These are phyloP conservation scores for Takifugu rubripes DNA, from an alignment of 2,797 vertebrate genomes.

Conservation along the genomic window DNA sequence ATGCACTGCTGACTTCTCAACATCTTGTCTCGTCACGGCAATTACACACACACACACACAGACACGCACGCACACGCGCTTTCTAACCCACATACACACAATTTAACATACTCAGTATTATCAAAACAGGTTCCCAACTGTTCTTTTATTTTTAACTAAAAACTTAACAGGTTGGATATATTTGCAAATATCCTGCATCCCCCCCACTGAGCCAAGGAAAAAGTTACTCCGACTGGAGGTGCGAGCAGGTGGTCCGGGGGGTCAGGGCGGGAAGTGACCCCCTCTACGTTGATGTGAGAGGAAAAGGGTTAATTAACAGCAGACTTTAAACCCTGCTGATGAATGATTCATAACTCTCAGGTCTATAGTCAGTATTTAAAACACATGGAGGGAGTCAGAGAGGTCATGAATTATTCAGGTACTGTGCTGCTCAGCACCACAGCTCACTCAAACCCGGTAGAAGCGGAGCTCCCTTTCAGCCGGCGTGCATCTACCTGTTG, in stretches of 20 bases:
- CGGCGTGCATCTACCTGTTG: slow-evolving; percentile 16
- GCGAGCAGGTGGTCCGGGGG: slow-evolving; percentile 59
- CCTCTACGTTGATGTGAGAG: slow-evolving; percentile 45
- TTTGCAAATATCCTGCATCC: slow-evolving; percentile 14
- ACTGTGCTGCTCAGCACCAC: slow-evolving; percentile 29
- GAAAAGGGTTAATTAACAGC: slow-evolving; percentile 75
- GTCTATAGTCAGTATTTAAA: slow-evolving; percentile 66
- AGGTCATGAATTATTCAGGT: slow-evolving; percentile 70
- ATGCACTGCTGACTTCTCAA: slow-evolving; percentile 75
- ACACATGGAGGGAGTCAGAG: slow-evolving; percentile 56
- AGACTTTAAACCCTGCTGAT: slow-evolving; percentile 71
- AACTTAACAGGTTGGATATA: neutral
- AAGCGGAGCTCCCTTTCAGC: slow-evolving; percentile 36
- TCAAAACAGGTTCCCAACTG: slow-evolving; percentile 21
- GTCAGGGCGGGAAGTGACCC: slow-evolving; percentile 53
- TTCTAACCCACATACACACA: slow-evolving; percentile 69
- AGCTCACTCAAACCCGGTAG: slow-evolving; percentile 45
- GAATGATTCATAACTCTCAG: slow-evolving; percentile 75
- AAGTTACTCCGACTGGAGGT: slow-evolving; percentile 6
- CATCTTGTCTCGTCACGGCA: slow-evolving; percentile 84
- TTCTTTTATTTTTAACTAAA: slow-evolving; percentile 30
- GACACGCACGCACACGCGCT: slow-evolving; percentile 19
- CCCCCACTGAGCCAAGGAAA: slow-evolving; percentile 9
- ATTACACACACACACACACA: slow-evolving; percentile 75
- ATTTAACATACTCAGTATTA: slow-evolving; percentile 50